Conservation (phyloP, 2,888 invertebrate species). For the Abrostola triplasia region DNA sequence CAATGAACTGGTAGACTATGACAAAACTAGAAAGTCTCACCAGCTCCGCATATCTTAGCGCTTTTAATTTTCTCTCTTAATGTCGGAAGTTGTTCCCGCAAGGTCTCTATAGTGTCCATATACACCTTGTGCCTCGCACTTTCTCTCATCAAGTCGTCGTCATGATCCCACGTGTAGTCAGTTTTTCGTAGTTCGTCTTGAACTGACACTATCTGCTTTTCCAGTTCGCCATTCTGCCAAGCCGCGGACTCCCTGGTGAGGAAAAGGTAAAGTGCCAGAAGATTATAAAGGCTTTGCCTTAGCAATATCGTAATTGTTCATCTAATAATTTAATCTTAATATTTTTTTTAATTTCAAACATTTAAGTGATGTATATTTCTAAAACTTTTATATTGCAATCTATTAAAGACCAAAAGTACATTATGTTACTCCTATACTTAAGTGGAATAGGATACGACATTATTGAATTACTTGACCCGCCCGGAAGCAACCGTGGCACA, state of each 20-base stretch:
- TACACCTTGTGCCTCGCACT: constrained; percentile 77
- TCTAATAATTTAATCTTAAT: too few species aligned
- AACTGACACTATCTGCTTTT: constrained; percentile 80
- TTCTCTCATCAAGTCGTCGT: constrained; percentile 78
- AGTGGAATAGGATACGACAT: neutral
- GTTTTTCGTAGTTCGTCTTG: constrained; percentile 81
- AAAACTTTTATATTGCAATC: too few species aligned
- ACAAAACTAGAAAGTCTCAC: constrained; percentile 57
- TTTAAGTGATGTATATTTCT: too few species aligned
- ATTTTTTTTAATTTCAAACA: too few species aligned
- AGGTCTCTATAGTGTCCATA: constrained; percentile 76
- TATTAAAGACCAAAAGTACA: too few species aligned
- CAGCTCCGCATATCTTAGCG: constrained; percentile 83
- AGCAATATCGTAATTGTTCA: too few species aligned
- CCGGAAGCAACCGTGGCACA: constrained; percentile 2
- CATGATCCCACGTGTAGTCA: constrained; percentile 81
- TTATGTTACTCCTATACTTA: too few species aligned
- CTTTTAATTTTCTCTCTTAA: constrained; percentile 82
- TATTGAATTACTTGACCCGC: neutral
- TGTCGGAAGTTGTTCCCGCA: constrained; percentile 77
- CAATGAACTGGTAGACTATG: neutral
- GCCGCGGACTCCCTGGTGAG: constrained; percentile 79
- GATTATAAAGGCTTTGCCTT: too few species aligned
- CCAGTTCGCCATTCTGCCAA: constrained; percentile 84
- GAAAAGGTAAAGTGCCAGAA: neutral